phyloP scores from a whole-genome alignment of 1,140 invertebrate species.

The Euglossa dilemma region DNA sequence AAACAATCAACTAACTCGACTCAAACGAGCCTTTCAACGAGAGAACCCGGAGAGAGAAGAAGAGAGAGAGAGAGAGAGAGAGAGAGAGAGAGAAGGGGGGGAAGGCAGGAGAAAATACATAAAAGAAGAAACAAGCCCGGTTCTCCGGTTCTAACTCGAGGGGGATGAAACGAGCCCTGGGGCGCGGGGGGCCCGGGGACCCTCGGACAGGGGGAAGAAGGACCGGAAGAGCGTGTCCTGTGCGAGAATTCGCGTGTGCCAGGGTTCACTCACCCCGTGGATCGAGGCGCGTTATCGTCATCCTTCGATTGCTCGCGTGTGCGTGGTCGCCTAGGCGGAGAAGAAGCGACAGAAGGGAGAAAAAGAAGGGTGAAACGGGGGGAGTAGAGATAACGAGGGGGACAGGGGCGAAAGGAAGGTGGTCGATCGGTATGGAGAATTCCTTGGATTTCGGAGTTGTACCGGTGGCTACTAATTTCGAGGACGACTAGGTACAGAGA shows the following conservation, averaged over 20 bases:
- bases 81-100: too few relatives aligned
- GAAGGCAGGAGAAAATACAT: too few relatives aligned
- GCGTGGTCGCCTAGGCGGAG: constrained; percentile 30
- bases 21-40: too few relatives aligned
- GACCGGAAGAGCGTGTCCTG: background rate
- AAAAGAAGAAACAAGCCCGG: background rate
- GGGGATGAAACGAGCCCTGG: background rate
- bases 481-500: constrained; percentile 35
- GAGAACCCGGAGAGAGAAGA: too few relatives aligned
- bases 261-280: constrained; percentile 59
- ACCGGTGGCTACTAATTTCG: constrained; percentile 66
- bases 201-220: too few relatives aligned
- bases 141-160: background rate
- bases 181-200: too few relatives aligned
- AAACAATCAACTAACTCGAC: constrained; percentile 3
- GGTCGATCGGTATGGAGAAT: constrained; percentile 62
- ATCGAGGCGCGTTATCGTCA: constrained; percentile 58
- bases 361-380: constrained; percentile 12
- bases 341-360: background rate
- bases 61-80: too few relatives aligned
- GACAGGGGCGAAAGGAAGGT: background rate
- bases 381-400: constrained; percentile 6
- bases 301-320: constrained; percentile 58
- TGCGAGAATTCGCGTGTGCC: constrained; percentile 41
- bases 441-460: constrained; percentile 59